phyloP scores from a whole-genome alignment of 2,797 vertebrate genomes.

The Zenarchopterus dispar region DNA sequence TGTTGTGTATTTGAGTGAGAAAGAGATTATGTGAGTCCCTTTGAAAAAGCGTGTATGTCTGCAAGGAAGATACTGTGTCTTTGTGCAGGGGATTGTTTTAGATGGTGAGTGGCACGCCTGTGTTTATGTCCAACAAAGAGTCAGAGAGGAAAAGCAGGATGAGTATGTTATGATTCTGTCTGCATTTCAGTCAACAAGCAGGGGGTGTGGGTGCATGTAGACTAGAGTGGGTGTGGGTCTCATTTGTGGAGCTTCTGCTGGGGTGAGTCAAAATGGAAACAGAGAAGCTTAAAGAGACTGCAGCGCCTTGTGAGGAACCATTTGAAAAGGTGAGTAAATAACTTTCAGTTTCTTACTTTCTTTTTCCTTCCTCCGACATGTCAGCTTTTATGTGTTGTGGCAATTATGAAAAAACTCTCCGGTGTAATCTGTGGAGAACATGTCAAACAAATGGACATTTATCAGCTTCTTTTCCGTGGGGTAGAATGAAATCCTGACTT shows the following conservation, averaged over 20 bases:
- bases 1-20: conserved; percentile 25
- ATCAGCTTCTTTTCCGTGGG: too few species aligned
- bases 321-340: conserved; percentile 51
- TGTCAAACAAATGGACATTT: too few species aligned
- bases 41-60: conserved; percentile 49
- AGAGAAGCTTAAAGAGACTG: conserved; percentile 17
- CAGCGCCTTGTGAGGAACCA: conserved; percentile 15
- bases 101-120: conserved; percentile 28
- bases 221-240: conserved; percentile 10
- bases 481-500: too few species aligned
- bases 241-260: background rate
- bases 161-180: conserved; percentile 39
- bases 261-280: conserved; percentile 45
- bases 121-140: conserved; percentile 24
- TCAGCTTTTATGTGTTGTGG: too few species aligned
- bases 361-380: too few species aligned
- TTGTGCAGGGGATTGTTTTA: conserved; percentile 49
- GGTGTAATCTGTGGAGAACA: too few species aligned
- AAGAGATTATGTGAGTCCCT: conserved; percentile 54
- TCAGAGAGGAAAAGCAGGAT: conserved; percentile 23
- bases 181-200: conserved; percentile 44
- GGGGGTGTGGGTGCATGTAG: conserved; percentile 3
- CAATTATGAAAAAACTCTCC: too few species aligned
- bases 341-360: conserved; percentile 10
- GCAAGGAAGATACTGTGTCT: conserved; percentile 50